Conservation (phyloP, 2,797 vertebrate species). For the Gouania willdenowi region DNA sequence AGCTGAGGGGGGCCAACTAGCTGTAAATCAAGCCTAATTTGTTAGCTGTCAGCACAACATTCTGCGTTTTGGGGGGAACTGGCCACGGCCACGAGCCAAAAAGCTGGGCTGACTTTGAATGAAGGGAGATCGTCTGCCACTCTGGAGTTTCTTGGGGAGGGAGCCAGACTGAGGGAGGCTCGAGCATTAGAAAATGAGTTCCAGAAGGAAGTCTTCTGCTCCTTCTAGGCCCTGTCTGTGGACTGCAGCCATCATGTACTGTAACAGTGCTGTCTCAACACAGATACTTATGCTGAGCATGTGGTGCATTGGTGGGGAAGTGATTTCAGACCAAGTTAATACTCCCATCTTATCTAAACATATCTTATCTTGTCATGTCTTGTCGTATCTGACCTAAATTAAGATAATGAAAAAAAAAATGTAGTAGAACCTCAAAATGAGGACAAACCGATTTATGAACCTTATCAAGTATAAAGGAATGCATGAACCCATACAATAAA, state of each 20-base stretch:
- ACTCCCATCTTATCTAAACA: too few relatives aligned
- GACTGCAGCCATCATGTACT: slow-evolving; percentile 55
- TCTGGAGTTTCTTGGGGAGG: slow-evolving; percentile 64
- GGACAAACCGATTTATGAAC: too few relatives aligned
- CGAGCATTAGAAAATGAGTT: slow-evolving; percentile 79
- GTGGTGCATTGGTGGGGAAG: slow-evolving; percentile 57
- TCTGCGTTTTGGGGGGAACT: slow-evolving; percentile 70
- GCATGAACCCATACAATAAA: too few relatives aligned
- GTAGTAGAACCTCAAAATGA: too few relatives aligned
- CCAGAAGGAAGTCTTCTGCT: slow-evolving; percentile 75
- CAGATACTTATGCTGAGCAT: slow-evolving; percentile 40
- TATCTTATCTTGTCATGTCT: too few relatives aligned
- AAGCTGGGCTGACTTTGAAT: slow-evolving; percentile 54
- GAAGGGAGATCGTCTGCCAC: slow-evolving; percentile 68
- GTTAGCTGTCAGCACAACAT: slow-evolving; percentile 82
- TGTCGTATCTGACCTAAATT: too few relatives aligned
- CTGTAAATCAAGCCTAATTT: slow-evolving; percentile 81
- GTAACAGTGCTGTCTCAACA: slow-evolving; percentile 49
- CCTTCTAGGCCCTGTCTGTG: slow-evolving; percentile 47
- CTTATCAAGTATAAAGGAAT: too few relatives aligned
- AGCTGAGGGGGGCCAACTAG: slow-evolving; percentile 65
- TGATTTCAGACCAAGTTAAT: slow-evolving; percentile 46
- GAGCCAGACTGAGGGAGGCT: slow-evolving; percentile 63
- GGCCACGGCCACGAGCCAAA: slow-evolving; percentile 65
- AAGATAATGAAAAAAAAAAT: too few relatives aligned